Base-by-base conservation (phyloP, 2,113 vertebrate genomes). In the Donacobius atricapilla region DNA sequence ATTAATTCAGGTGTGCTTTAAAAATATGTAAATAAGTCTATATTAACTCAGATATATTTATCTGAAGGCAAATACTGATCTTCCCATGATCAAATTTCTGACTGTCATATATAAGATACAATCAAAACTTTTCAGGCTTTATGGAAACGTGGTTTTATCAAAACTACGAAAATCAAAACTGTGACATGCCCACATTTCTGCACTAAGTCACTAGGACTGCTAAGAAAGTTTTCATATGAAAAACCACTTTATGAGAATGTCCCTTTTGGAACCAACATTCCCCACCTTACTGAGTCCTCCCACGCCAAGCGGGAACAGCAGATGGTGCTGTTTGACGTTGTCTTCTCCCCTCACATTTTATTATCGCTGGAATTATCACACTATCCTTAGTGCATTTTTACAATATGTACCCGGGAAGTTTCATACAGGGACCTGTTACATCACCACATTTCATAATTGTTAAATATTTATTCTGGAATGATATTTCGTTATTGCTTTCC, bases 311-410 rank as follows among this genome's bases (percentile, higher is more conserved):
- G 0, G 6, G 61, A 70, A 61, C 97, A 89, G 96, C 94, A 97
- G 98, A 97, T 98, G 97, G 96, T 96, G 95, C 94, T 94, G 89
- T 92, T 95, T 72, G 84, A 61, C 42, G 73, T 11, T 50, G 33
- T 47, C 80, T 17, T 87, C n/a, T 27, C 21, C 28, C 31, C n/a
- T 72, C 15, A 1, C 15, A 17, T 28, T 70, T 30, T 25, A 5
- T 42, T 31, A 13, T 61, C 3, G 0, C 15, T 78, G 18, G 15
- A 69, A 85, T 48, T 40, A 44, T 45, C 39, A 56, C 0, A 0
- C 42, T 50, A 8, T 23, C 66, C 40, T 44, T 39, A 18, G 23
- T 9, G 12, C 8, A 10, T 30, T 79, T 65, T 60, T 27, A 58
- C 16, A 70, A 39, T 1, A 14, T 2, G 3, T 23, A 2, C 4